Evolutionary conservation across 2,113 vertebrate species (phyloP), one percentile per base, ranked within the genome.

Genomic region (Rhineura floridana): DNA sequence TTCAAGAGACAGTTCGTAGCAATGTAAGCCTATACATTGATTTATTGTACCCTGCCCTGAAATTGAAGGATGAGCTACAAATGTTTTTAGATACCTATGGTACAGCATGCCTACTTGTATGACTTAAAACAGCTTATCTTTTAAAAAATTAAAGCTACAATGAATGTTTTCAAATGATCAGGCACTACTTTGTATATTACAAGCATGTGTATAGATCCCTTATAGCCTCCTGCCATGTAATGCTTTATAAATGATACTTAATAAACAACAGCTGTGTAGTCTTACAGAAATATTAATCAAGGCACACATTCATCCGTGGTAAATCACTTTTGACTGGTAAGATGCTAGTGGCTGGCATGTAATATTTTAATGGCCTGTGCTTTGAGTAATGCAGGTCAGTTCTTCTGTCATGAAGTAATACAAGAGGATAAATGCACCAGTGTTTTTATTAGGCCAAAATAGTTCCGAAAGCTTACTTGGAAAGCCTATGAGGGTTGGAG

Each of bases 221-320:
- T 94, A 94, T 92, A 93, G 90, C 91, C 92, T 86, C 93, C 88
- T 92, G 94, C 95, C 92, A 80, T 88, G 89, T 94, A 94, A 93
- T 94, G 95, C 90, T 96, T 96, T 95, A 91, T 93, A 96, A 96
- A 94, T 94, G 77, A 94, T 82, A 94, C 72, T 91, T 94, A 88
- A 93, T 93, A 93, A 96, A 94, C 91, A 95, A 94, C 85, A 94
- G 89, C 93, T 95, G 85, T 72, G 92, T 91, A 93, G 93, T 91
- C 90, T 94, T 92, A 72, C 39, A 89, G 92, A 95, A 94, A 94
- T 95, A 91, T 90, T 94, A 84, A 94, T 96, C 88, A 94, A 94
- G 88, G 94, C 90, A 86, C 91, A 94, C 79, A 86, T 87, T 85
- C 90, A 93, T 93, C 86, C 86, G 48, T 92, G 79, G 87, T 92